These are phyloP conservation scores for Heterodera schachtii DNA, from an alignment of 1,140 invertebrate genomes.

Conservation along the genomic window DNA sequence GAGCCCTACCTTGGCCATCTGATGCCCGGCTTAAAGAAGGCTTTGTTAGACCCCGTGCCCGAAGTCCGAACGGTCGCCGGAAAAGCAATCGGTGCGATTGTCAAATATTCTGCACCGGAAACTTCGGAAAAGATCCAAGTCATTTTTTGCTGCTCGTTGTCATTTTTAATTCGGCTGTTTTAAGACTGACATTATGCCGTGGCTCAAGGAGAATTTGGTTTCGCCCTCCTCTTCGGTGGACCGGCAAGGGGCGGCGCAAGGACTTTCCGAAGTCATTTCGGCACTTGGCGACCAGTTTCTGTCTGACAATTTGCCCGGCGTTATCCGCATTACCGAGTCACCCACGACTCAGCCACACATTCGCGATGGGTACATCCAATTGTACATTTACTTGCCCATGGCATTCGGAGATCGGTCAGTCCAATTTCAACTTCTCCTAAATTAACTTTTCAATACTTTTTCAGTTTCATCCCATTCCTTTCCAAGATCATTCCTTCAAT, in stretches of 20 bases:
- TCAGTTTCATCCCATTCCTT: slow-evolving; percentile 86
- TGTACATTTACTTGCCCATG: slow-evolving; percentile 98
- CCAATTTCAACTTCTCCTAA: neutral
- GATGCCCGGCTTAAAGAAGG: slow-evolving; percentile 93
- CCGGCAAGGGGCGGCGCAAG: slow-evolving; percentile 94
- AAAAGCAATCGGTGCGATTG: slow-evolving; percentile 92
- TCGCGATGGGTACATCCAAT: slow-evolving; percentile 99
- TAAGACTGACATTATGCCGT: slow-evolving; percentile 86
- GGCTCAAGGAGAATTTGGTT: slow-evolving; percentile 97
- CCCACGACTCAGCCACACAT: slow-evolving; percentile 86
- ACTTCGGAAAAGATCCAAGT: slow-evolving; percentile 47
- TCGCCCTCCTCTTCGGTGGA: slow-evolving; percentile 93
- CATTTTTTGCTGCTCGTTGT: too few relatives aligned
- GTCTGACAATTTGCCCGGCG: slow-evolving; percentile 95
- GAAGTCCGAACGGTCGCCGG: slow-evolving; percentile 81
- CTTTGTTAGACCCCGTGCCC: slow-evolving; percentile 93
- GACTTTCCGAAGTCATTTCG: slow-evolving; percentile 80
- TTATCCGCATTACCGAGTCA: slow-evolving; percentile 87
- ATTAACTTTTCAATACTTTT: neutral
- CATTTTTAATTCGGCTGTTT: slow-evolving; percentile 70
- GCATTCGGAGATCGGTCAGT: slow-evolving; percentile 82
- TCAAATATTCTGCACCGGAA: slow-evolving; percentile 79
- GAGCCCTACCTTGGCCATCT: slow-evolving; percentile 93
- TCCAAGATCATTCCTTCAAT: slow-evolving; percentile 96
- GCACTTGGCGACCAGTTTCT: slow-evolving; percentile 91